phyloP scores from a whole-genome alignment of 2,888 invertebrate species.

The Calephelis perditalis region DNA sequence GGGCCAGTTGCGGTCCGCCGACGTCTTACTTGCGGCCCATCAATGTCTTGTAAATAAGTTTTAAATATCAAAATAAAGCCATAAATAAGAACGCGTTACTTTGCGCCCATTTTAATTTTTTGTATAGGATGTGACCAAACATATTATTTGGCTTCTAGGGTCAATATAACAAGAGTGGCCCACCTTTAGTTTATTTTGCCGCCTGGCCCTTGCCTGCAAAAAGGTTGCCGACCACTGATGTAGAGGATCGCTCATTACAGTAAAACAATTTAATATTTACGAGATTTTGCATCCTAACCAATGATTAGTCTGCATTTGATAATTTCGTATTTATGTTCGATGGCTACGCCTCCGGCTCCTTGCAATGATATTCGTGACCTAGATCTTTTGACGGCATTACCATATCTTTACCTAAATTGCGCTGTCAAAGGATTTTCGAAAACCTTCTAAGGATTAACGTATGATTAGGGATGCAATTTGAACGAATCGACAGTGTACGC shows the following conservation, averaged over 20 bases:
- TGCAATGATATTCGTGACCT: conserved; percentile 72
- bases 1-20: too few species aligned
- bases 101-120: too few species aligned
- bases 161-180: too few species aligned
- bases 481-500: conserved; percentile 28
- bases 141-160: too few species aligned
- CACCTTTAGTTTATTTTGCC: too few species aligned
- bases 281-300: conserved; percentile 45
- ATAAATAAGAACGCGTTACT: too few species aligned
- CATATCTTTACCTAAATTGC: conserved; percentile 37
- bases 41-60: too few species aligned
- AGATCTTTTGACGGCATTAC: conserved; percentile 61
- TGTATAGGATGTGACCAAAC: too few species aligned
- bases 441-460: conserved; percentile 28
- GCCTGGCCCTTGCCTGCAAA: too few species aligned
- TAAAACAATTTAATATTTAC: conserved; percentile 30
- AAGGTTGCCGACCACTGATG: neutral
- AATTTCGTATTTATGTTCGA: conserved; percentile 68
- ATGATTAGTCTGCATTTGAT: conserved; percentile 63
- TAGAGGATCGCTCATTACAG: conserved; percentile 19
- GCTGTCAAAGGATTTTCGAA: conserved; percentile 30
- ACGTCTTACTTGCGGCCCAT: neutral
- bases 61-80: too few species aligned
- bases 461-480: conserved; percentile 36
- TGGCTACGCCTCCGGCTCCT: conserved; percentile 59